Base-by-base conservation (phyloP, 2,113 vertebrate species). In the Clinocottus analis region DNA sequence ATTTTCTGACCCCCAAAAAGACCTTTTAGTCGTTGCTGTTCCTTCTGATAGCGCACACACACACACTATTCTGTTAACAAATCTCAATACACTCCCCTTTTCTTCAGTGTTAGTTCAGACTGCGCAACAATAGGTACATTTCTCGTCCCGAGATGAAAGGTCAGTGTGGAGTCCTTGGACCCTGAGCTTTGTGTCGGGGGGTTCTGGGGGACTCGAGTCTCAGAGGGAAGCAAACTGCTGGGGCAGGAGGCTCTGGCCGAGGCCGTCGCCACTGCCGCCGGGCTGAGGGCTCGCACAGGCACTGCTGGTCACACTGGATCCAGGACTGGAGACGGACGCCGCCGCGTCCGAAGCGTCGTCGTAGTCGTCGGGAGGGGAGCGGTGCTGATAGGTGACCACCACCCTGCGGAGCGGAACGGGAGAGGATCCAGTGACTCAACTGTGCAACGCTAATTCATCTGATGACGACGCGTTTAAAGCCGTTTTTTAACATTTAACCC, bases 301-400 rank as follows among this genome's bases (percentile, higher is more conserved):
- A 27, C 85, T 90, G 77, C 89, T 87, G 87, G 43, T 3, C 10
- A 56, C 59, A 21, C 88, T 89, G 1, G 84, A 87, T 4, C 76
- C 79, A 0, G 85, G 79, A 80, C 90, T 88, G 66, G 86, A 85
- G 67, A 90, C 67, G 0, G 86, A 90, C 0, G 68, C 63, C 10
- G 93, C 92, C 10, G 47, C 19, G 51, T 93, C 89, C 7, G 78
- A 89, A 12, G 49, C 47, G 23, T 81, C 78, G 8, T 70, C 67
- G 1, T 23, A 12, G 23, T 43, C 43, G 0, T 47, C 27, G 0
- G 39, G 11, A 9, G 25, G 58, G 12, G 64, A 23, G 23, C 16
- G 68, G 4, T 25, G 58, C 60, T 62, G 73, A 23, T 78, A 81
- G 63, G 59, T 86, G 74, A 92, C 86, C 72, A 88, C 71, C 35